These are phyloP conservation scores for Halictus quadricinctus DNA, from an alignment of 2,888 invertebrate genomes.

Conservation along the genomic window DNA sequence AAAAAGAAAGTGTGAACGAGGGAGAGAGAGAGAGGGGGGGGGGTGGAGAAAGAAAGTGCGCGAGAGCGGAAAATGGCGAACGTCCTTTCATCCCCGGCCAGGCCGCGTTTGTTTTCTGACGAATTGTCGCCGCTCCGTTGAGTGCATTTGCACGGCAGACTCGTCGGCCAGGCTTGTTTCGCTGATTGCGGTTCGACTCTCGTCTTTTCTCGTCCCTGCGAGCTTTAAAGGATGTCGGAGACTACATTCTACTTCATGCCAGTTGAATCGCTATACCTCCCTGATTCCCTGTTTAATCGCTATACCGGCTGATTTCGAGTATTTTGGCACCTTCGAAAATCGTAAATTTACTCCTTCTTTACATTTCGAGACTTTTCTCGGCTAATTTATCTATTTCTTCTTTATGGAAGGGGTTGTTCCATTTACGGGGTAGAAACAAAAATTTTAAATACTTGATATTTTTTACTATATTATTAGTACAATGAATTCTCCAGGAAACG, in stretches of 20 bases:
- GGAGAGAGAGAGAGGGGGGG: no score
- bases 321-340: no score
- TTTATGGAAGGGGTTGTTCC: no score
- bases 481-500: no score
- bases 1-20: not conserved
- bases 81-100: slow-evolving; percentile 32
- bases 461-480: no score
- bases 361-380: no score
- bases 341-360: not conserved
- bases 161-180: slow-evolving; percentile 7
- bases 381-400: not conserved
- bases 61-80: slow-evolving; percentile 33
- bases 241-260: not conserved
- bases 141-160: slow-evolving; percentile 7
- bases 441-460: no score
- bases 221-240: not conserved
- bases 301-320: not conserved
- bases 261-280: not conserved
- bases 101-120: slow-evolving; percentile 38
- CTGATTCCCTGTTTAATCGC: not conserved
- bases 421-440: no score
- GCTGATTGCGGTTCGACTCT: slow-evolving; percentile 1
- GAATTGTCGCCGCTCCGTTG: slow-evolving; percentile 32
- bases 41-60: not conserved
- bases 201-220: not conserved